phyloP scores from a whole-genome alignment of 53 echinoderm and acorn worm species.

The Astropecten irregularis region DNA sequence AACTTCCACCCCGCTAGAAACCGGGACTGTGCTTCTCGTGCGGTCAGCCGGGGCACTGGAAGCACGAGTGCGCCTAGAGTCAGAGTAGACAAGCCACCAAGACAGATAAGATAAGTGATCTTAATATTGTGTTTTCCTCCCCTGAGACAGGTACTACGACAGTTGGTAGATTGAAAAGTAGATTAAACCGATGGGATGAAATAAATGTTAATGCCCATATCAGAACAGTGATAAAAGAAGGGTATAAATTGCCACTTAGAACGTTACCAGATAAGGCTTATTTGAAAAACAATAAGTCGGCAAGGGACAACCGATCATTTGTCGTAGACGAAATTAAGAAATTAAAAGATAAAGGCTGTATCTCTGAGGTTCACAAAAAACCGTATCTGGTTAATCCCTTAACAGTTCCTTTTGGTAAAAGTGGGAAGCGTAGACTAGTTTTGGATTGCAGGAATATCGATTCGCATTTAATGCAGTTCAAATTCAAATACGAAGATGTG shows the following conservation, averaged over 20 bases:
- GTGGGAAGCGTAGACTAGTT: conserved; percentile 55
- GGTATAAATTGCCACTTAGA: conserved; percentile 45
- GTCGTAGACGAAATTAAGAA: background rate
- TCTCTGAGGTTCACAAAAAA: background rate
- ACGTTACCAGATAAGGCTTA: background rate
- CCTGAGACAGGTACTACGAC: background rate
- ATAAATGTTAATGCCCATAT: background rate
- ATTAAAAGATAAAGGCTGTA: background rate
- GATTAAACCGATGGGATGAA: background rate
- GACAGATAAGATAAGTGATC: background rate
- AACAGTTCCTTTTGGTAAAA: conserved; percentile 19
- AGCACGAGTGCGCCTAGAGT: background rate
- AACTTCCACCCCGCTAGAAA: too few species aligned
- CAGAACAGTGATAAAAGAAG: conserved; percentile 1
- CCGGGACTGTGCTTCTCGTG: background rate
- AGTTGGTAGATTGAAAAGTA: background rate
- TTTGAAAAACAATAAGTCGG: conserved; percentile 37
- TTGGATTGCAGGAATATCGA: conserved; percentile 55
- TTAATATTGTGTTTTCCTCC: background rate
- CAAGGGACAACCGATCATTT: background rate
- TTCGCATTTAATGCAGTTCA: conserved; percentile 38
- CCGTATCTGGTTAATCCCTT: conserved; percentile 21
- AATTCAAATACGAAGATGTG: conserved; percentile 54
- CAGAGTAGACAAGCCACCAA: background rate
- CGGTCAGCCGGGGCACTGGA: conserved; percentile 8